Evolutionary conservation across 2,888 invertebrate genomes (phyloP).

Genomic region (Epinotia demarniana): DNA sequence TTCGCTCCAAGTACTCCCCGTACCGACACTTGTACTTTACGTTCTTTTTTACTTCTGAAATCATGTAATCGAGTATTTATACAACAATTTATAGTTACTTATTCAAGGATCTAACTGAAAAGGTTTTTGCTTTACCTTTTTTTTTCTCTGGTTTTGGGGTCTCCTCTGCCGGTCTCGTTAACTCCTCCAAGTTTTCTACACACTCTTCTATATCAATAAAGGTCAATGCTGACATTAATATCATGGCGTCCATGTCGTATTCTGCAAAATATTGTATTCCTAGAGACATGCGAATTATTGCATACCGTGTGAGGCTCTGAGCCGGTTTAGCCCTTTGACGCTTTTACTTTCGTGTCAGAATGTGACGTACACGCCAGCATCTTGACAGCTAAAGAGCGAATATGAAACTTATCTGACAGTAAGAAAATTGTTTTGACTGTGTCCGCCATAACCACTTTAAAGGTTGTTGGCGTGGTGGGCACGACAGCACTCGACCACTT

Average conservation of each 20-base stretch:
- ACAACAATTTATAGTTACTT: background rate
- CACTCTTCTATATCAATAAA: constrained; percentile 76
- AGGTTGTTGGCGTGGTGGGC: no score
- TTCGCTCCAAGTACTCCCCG: constrained; percentile 69
- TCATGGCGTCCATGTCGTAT: constrained; percentile 73
- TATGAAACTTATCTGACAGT: no score
- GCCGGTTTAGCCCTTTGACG: no score
- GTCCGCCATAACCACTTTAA: no score
- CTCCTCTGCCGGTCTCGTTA: constrained; percentile 56
- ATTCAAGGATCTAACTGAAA: background rate
- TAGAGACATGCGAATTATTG: no score
- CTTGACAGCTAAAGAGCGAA: no score
- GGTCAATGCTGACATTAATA: constrained; percentile 73
- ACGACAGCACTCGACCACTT: no score
- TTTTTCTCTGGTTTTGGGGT: constrained; percentile 51
- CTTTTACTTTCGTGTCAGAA: no score
- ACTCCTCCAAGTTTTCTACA: constrained; percentile 58
- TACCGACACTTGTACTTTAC: constrained; percentile 63
- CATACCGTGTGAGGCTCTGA: no score
- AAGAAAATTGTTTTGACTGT: no score
- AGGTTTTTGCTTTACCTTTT: constrained; percentile 50
- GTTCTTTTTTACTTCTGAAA: constrained; percentile 60
- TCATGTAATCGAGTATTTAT: constrained; percentile 18
- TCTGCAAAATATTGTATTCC: constrained; percentile 55
- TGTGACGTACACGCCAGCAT: no score